Base-by-base conservation (phyloP, 2,888 invertebrate species). In the Temnothorax ravouxi region DNA sequence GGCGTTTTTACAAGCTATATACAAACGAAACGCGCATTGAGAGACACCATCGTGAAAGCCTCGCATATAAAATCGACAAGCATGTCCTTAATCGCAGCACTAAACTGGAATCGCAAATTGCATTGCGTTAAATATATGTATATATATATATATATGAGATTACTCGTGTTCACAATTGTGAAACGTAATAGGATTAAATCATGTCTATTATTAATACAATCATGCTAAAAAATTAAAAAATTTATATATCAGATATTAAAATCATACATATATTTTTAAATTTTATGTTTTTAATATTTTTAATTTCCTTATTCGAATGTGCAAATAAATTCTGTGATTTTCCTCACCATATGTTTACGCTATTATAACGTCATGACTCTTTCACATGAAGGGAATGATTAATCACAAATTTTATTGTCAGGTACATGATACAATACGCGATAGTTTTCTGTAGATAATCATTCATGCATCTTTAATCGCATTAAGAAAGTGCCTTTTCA, bases 401-500 rank as follows among this genome's bases (percentile, higher is more conserved):
- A 29, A 21, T 52, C n/a, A 41, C n/a, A 67, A 77, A 77, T 69
- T 41, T 41, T 41, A 41, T 29, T 54, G 1, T 62, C 52, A 15
- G 13, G 6, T 50, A 54, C 13, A 13, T 29, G 29, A 41, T 13
- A 64, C 29, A 50, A 41, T 69, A n/a, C 67, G n/a, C 25, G 13
- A 15, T 3, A 69, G 44, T 69, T 77, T 38, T 41, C 41, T 13
- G 41, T 41, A 77, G 18, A 8, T 50, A 69, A 69, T 77, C 38
- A 54, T 67, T 77, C 41, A 52, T 13, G 15, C 9, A 8, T 67
- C 52, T 69, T 54, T 15, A 29, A 44, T 77, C 41, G 6, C 44
- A 44, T 52, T 21, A 56, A 44, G n/a, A 44, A 61, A 54, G 29
- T 77, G 41, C 25, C 54, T 69, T 77, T 77, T 77, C 69, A 77